Base-by-base conservation (phyloP, 2,113 vertebrate species). In the Laterallus jamaicensis region DNA sequence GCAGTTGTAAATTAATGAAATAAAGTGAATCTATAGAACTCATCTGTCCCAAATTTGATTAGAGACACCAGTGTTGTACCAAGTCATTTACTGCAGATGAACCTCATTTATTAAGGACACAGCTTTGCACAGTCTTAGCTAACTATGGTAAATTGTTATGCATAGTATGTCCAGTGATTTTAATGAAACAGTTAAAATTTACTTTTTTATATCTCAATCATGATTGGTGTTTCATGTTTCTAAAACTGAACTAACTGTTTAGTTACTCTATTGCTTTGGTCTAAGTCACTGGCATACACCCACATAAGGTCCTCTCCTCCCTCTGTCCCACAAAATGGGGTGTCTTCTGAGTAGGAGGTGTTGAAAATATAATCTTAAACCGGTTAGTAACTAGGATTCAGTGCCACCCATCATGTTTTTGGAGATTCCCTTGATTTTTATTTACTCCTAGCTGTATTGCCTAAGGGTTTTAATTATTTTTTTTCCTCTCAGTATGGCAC, bases 1-100 rank as follows among this genome's bases (percentile, higher is more conserved):
- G 96, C 94, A 97, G 96, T 94, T 96, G 95, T 97, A 98, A 98
- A 98, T 98, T 98, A 98, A 98, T 98, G 97, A 97, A 98, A 98
- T 96, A 90, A 98, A 98, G 96, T 93, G 89, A 94, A 93, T 96
- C 92, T 96, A 94, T 95, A 90, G 95, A 97, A 97, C 88, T 98
- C 96, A 97, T 97, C 96, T 97, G 92, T 98, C 96, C 95, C 95
- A 96, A 97, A 98, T 98, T 98, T 98, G 97, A 98, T 98, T 98
- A 98, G 93, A 97, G 96, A 96, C 69, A 94, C 97, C 96, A 96
- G 94, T 85, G 89, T 90, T 97, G 81, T 54, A 90, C 88, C 89
- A 95, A 98, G 94, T 93, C 95, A 96, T 97, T 98, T 97, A 94
- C 90, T 97, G 95, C 81, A 96, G 96, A 96, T 97, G 97, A 97